A percentile compares a stretch with the other conserved stretches of the same genome.
Conservation (phyloP, 2,888 invertebrate genomes). For the Drosophila leonis region DNA sequence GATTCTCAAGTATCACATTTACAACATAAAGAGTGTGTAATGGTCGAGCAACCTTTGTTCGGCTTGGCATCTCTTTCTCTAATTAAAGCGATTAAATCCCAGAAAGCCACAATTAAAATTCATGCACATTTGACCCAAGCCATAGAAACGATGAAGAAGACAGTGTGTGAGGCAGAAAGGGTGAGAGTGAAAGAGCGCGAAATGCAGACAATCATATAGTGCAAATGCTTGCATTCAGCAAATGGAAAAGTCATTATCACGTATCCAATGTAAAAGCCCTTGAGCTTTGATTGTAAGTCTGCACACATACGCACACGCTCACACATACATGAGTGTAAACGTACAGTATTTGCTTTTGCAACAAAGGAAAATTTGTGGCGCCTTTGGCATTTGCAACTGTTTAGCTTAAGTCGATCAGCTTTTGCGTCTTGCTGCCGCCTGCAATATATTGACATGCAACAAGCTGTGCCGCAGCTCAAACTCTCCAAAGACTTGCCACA, state of each 20-base stretch:
- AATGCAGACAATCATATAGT: constrained; percentile 11
- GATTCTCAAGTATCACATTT: constrained; percentile 72
- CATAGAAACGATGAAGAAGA: neutral
- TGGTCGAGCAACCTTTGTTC: constrained; percentile 63
- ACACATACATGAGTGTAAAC: neutral
- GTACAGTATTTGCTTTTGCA: constrained; percentile 9
- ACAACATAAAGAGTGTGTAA: constrained; percentile 67
- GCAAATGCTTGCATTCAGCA: constrained; percentile 29
- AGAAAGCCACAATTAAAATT: constrained; percentile 56
- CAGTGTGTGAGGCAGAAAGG: neutral
- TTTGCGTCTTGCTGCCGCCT: constrained; percentile 11
- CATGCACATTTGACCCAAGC: constrained; percentile 41
- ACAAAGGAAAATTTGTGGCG: neutral
- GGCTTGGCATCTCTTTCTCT: constrained; percentile 30
- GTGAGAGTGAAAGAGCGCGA: constrained; percentile 1
- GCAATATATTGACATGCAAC: constrained; percentile 56
- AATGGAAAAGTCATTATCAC: constrained; percentile 38
- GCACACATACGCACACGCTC: neutral
- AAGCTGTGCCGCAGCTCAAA: constrained; percentile 56
- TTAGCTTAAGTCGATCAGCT: constrained; percentile 40
- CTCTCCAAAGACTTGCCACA: constrained; percentile 36
- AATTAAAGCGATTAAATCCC: constrained; percentile 67
- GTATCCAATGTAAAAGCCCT: constrained; percentile 14
- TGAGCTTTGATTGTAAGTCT: constrained; percentile 8
- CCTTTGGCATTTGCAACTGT: constrained; percentile 33